Evolutionary conservation across 1,140 invertebrate species (phyloP), one percentile per base, ranked within the genome.

Genomic region (Limonius californicus): DNA sequence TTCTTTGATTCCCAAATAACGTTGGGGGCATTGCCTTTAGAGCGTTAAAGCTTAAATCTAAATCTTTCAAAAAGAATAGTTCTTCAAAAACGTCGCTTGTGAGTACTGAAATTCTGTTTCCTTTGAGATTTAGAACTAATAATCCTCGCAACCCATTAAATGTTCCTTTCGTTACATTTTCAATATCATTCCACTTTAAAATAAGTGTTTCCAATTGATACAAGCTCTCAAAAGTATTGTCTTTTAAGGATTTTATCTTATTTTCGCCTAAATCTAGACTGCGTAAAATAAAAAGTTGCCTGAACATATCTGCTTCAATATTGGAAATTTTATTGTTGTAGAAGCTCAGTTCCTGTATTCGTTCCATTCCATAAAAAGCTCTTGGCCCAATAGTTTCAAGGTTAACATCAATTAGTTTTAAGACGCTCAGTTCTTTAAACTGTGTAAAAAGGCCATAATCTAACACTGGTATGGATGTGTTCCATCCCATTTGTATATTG

Each of bases 401-500:
- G 3, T 50, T 9, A 7, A 12, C 6, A 12, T 50, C 19, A 18
- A 1, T 50, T 50, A 50, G 12, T 4, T 2, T 11, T 50, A 50
- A 18, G 8, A n/a, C 3, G 3, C 2, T 2, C 2, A 50, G 14
- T 11, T 21, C 19, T 18, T 8, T n/a, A 14, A 50, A 50, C 9
- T 15, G 2, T 4, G 4, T 19, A 19, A 50, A 50, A 19, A 50
- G n/a, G n/a, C 45, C 45, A 19, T 19, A 50, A 6, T 11, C 16
- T 2, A 50, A 19, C 3, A 11, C 16, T 6, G 45, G 45, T 14
- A 50, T 2, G 15, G 45, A 12, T 4, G 16, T 19, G n/a, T 50
- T 50, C 45, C 45, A 50, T 50, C 45, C 45, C 7, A 50, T 50
- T 19, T 50, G 45, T 12, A 50, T 50, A 2, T 50, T 50, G 2